Evolutionary conservation across 1,140 invertebrate species (phyloP).

Genomic region (Andrena cerasifolii): DNA sequence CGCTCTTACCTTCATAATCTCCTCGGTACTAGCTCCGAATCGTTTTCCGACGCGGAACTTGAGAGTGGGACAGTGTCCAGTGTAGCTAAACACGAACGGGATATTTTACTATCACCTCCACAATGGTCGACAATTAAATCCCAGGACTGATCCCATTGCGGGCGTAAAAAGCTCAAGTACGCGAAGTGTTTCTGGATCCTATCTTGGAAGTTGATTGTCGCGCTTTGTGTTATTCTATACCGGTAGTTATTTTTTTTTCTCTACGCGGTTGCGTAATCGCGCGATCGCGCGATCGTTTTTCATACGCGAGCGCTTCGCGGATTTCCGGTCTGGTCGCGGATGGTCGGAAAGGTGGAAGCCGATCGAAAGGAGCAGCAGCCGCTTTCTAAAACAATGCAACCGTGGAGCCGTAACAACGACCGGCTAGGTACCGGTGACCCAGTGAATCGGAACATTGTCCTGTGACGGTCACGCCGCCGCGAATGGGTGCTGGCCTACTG

Average conservation of each 20-base stretch:
- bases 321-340: neutral
- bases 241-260: too few species aligned
- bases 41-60: conserved; percentile 88
- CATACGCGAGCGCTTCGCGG: neutral
- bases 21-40: conserved; percentile 87
- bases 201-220: too few species aligned
- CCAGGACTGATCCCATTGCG: too few species aligned
- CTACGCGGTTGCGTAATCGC: too few species aligned
- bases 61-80: conserved; percentile 88
- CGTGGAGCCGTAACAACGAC: conserved; percentile 1
- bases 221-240: too few species aligned
- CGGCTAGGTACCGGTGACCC: conserved; percentile 50
- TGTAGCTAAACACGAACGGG: conserved; percentile 83
- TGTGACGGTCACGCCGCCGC: neutral
- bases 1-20: conserved; percentile 85
- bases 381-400: conserved; percentile 17
- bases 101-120: too few species aligned
- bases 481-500: neutral
- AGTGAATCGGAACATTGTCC: conserved; percentile 34
- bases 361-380: neutral
- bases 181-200: too few species aligned
- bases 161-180: too few species aligned
- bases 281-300: neutral
- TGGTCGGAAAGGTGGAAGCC: neutral
- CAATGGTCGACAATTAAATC: too few species aligned